Evolutionary conservation across 2,797 vertebrate genomes (phyloP), one percentile per base, ranked within the genome.

Genomic region (Oreochromis mossambicus): DNA sequence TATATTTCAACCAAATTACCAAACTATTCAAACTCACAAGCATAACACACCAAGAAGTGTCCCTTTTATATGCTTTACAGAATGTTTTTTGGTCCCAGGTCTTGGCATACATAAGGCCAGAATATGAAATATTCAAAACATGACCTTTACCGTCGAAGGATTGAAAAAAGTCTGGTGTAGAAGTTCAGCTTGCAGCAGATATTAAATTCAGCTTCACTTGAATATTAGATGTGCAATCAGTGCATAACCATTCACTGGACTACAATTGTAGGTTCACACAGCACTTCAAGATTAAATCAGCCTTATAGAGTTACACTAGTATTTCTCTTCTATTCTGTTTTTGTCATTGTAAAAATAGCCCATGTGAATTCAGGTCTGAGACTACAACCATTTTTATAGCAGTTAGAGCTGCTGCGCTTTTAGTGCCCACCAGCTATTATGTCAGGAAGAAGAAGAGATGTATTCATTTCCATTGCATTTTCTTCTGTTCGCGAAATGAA

Each of bases 111-210:
- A 41, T 41, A 36, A 6, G 1, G 34, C 17, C 24, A 68, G 7
- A 12, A 29, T 54, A 51, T 36, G 13, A 51, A 82, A 80, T 86
- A 93, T 88, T 85, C 58, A 89, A 90, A 91, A 77, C 24, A 19
- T 32, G 66, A 78, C 54, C 61, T 91, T 83, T 80, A 66, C 8
- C 2, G 7, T 36, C 11, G 4, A 70, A 14, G 4, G 14, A 70
- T 50, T 66, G 7, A 54, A 63, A 10, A 24, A 19, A 3, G 7
- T 58, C 50, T 52, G 5, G 8, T 50, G 14, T 54, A 34, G 63
- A 83, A 2, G 21, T 11, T 36, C 9, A 55, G 34, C 48, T 24
- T 41, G 70, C 10, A 13, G 11, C n/a, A 24, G 13, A 83, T 52
- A 15, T 50, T 66, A 46, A 29, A 58, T 68, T 1, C 17, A 58